These are phyloP conservation scores for Pherbina coryleti DNA, from an alignment of 2,888 invertebrate species.

Conservation along the genomic window DNA sequence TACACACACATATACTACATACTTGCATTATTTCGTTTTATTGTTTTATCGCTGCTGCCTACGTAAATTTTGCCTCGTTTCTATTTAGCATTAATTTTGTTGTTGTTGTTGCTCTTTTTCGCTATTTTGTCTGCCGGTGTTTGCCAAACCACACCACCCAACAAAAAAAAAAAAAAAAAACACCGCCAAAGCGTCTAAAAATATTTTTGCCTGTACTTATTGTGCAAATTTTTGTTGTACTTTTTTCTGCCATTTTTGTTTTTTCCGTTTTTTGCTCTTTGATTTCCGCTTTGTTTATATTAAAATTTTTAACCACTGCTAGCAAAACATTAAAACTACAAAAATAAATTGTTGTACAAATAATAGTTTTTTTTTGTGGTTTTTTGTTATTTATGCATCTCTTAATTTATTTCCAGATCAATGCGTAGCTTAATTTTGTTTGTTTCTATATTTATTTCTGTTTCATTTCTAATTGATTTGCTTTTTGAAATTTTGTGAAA, in stretches of 20 bases:
- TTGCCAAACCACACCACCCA: no score
- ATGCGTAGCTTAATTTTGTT: background rate
- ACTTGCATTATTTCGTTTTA: background rate
- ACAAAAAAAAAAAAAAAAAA: no score
- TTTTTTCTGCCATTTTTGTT: background rate
- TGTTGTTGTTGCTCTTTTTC: no score
- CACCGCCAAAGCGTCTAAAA: no score
- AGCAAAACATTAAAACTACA: background rate
- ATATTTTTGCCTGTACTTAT: no score
- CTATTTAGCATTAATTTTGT: no score
- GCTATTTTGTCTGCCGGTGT: no score
- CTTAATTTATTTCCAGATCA: constrained; percentile 4
- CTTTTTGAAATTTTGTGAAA: constrained; percentile 27
- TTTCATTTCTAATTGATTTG: constrained; percentile 21
- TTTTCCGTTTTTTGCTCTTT: background rate
- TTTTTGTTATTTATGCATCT: background rate
- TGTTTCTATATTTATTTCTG: background rate
- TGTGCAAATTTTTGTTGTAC: background rate
- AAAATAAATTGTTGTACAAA: constrained; percentile 2
- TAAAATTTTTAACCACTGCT: no score
- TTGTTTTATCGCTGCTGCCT: background rate
- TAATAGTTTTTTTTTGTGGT: background rate
- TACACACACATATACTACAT: background rate
- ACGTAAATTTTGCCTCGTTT: no score
- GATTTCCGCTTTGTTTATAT: no score